Percentiles rank a stretch among this genome's conserved stretches.
Conservation (phyloP, 1,140 invertebrate species). For the Drosophila gunungcola region DNA sequence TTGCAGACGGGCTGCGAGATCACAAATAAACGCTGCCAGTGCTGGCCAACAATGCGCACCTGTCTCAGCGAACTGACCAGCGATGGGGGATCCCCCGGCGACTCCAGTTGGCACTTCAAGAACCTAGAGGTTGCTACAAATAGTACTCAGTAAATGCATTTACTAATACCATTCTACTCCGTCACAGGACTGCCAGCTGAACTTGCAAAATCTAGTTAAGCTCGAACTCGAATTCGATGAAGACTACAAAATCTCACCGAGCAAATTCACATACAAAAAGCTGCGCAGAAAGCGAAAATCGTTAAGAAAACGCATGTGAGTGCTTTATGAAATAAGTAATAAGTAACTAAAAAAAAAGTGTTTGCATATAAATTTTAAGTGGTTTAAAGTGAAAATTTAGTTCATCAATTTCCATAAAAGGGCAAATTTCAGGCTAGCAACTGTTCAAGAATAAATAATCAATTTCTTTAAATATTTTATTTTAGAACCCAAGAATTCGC, state of each 20-base stretch:
- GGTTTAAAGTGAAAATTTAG: too few relatives aligned
- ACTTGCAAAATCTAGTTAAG: slow-evolving; percentile 83
- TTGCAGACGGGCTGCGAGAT: slow-evolving; percentile 82
- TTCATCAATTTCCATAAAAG: too few relatives aligned
- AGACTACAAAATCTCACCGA: slow-evolving; percentile 84
- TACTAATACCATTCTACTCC: neutral
- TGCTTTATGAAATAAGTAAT: neutral
- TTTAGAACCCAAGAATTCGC: too few relatives aligned
- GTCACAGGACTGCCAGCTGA: slow-evolving; percentile 80
- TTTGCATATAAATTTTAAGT: too few relatives aligned
- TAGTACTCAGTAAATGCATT: neutral
- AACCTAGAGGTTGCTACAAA: slow-evolving; percentile 67
- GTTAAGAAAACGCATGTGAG: slow-evolving; percentile 72
- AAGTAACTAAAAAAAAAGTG: too few relatives aligned
- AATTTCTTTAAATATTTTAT: too few relatives aligned
- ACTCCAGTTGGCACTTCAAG: slow-evolving; percentile 80
- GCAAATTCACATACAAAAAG: slow-evolving; percentile 83
- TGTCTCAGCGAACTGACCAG: slow-evolving; percentile 68
- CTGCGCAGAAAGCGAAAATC: slow-evolving; percentile 81
- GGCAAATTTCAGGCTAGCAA: too few relatives aligned
- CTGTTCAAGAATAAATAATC: too few relatives aligned
- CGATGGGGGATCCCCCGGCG: slow-evolving; percentile 59
- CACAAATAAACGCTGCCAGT: slow-evolving; percentile 82
- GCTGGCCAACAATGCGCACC: slow-evolving; percentile 77
- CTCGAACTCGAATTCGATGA: slow-evolving; percentile 84